These are phyloP conservation scores for Ornithoptera priamus DNA, from an alignment of 2,888 invertebrate genomes.

Conservation along the genomic window DNA sequence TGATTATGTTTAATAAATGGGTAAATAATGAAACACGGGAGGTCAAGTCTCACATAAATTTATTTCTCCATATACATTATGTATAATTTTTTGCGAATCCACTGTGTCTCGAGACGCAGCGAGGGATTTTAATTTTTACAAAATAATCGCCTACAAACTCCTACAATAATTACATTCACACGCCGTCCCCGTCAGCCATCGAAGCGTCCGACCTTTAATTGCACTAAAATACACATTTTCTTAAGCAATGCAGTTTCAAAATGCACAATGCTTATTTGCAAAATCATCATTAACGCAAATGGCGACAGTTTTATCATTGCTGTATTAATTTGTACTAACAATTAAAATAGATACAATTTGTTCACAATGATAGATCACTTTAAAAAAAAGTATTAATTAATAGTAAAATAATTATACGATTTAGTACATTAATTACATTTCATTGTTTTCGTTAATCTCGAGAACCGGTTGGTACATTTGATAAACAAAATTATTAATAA, in stretches of 20 bases:
- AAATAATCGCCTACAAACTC: conserved; percentile 72
- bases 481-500: conserved; percentile 5
- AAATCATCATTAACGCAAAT: conserved; percentile 21
- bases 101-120: conserved; percentile 77
- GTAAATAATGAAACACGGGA: conserved; percentile 37
- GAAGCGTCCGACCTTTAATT: conserved; percentile 64
- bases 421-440: not conserved
- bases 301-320: conserved; percentile 24
- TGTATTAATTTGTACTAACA: conserved; percentile 35
- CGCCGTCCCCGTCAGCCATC: conserved; percentile 55
- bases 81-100: conserved; percentile 78
- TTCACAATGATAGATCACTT: not conserved
- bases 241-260: conserved; percentile 42
- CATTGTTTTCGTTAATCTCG: not conserved
- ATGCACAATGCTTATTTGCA: conserved; percentile 12
- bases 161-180: conserved; percentile 67
- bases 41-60: conserved; percentile 77
- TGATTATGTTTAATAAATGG: not conserved
- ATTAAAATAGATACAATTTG: conserved; percentile 33
- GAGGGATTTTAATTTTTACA: conserved; percentile 66
- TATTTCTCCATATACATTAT: conserved; percentile 80
- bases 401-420: not conserved
- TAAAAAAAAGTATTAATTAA: not conserved
- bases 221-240: conserved; percentile 55
- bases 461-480: not conserved